phyloP scores from a whole-genome alignment of 2,797 vertebrate genomes.

The Characodon lateralis region DNA sequence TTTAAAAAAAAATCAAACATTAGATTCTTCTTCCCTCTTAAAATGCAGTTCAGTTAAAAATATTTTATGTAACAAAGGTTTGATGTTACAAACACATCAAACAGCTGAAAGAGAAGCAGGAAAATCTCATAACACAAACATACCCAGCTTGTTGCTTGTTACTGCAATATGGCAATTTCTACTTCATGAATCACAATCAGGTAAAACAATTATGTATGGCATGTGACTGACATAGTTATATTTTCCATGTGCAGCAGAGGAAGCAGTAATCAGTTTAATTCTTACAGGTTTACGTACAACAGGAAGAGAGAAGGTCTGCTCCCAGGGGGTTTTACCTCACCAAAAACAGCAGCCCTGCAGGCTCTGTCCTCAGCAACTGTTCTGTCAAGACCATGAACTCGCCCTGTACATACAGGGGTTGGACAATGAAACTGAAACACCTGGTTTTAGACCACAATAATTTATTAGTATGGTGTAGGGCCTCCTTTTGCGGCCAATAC shows the following conservation, averaged over 20 bases:
- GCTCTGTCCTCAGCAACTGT: neutral
- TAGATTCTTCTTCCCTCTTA: too few species aligned
- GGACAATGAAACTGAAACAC: too few species aligned
- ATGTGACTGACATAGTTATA: neutral
- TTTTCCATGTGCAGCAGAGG: neutral
- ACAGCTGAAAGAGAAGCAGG: neutral
- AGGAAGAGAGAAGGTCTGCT: neutral
- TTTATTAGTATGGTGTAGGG: too few species aligned
- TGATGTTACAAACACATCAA: neutral
- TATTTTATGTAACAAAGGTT: neutral
- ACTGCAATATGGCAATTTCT: constrained; percentile 9
- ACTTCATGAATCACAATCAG: neutral
- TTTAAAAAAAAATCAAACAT: too few species aligned
- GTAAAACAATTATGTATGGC: neutral
- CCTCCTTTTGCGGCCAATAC: too few species aligned
- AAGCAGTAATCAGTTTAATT: neutral
- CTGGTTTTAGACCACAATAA: too few species aligned
- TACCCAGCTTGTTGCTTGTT: constrained; percentile 24
- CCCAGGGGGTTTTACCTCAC: too few species aligned
- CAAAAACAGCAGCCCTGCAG: neutral
- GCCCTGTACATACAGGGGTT: too few species aligned
- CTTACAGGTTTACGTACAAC: neutral
- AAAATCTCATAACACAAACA: neutral
- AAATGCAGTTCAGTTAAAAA: too few species aligned
- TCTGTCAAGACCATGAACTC: neutral